These are phyloP conservation scores for Epirrhoe tristata DNA, from an alignment of 2,888 invertebrate species.

Conservation along the genomic window DNA sequence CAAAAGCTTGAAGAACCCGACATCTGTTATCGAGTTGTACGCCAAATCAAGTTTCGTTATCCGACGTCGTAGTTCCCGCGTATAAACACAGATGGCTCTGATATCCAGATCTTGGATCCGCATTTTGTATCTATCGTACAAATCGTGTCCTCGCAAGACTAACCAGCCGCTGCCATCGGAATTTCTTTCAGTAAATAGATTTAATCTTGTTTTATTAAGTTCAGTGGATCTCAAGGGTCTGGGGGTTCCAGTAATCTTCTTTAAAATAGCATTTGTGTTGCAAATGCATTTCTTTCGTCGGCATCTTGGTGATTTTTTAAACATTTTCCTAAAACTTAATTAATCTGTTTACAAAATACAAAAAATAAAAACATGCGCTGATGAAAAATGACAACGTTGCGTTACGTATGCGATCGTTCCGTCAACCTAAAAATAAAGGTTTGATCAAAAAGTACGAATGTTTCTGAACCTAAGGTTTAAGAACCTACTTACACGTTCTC, in stretches of 20 bases:
- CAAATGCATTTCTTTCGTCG: constrained; percentile 66
- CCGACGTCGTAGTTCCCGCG: constrained; percentile 68
- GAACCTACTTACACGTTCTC: too few relatives aligned
- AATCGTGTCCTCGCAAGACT: constrained; percentile 80
- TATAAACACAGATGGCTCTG: constrained; percentile 76
- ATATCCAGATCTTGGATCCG: constrained; percentile 80
- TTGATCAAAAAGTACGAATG: background rate
- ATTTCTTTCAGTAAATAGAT: constrained; percentile 80
- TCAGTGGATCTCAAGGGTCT: constrained; percentile 51
- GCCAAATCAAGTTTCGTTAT: constrained; percentile 82
- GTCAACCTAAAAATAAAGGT: background rate
- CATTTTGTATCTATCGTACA: constrained; percentile 70
- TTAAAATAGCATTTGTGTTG: constrained; percentile 55
- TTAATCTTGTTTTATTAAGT: constrained; percentile 65
- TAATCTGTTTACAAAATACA: constrained; percentile 24
- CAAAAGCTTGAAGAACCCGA: constrained; percentile 73
- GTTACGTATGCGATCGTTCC: background rate
- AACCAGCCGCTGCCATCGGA: constrained; percentile 82
- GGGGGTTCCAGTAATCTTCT: constrained; percentile 59
- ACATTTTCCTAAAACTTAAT: constrained; percentile 22
- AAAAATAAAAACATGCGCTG: background rate
- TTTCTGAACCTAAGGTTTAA: too few relatives aligned
- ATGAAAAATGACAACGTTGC: constrained; percentile 1
- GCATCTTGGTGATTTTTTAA: constrained; percentile 25
- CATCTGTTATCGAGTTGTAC: constrained; percentile 84